Evolutionary conservation across 2,797 vertebrate species (phyloP).

Genomic region (Apogon talboti): DNA sequence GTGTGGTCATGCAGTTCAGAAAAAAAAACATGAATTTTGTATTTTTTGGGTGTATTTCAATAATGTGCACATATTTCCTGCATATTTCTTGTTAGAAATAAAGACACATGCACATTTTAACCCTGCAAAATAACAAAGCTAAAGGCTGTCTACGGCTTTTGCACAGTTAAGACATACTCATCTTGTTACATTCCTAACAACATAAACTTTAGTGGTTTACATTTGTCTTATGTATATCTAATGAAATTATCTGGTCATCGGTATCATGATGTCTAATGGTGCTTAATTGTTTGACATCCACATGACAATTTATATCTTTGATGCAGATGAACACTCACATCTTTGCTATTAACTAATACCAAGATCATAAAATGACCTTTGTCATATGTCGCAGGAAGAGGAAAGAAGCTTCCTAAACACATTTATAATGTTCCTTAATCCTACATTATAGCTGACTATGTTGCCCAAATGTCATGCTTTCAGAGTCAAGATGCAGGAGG

Average conservation of each 20-base stretch:
- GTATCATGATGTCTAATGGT: neutral
- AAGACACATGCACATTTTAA: too few species aligned
- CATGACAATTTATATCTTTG: neutral
- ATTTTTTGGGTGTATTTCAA: too few species aligned
- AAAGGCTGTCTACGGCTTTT: too few species aligned
- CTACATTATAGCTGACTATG: neutral
- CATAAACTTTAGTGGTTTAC: neutral
- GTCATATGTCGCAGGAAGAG: constrained; percentile 13
- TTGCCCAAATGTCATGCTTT: neutral
- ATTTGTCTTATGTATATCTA: neutral
- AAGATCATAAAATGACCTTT: neutral
- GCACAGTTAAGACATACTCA: neutral
- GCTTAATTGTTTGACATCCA: constrained; percentile 2
- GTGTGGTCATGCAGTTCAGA: too few species aligned
- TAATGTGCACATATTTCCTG: too few species aligned
- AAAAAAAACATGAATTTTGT: too few species aligned
- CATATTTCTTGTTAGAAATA: too few species aligned
- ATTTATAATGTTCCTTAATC: neutral
- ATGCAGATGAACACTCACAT: neutral
- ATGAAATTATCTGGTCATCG: too few species aligned
- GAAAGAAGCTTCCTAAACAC: neutral
- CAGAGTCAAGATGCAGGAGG: constrained; percentile 12
- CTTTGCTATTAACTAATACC: neutral
- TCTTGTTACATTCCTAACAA: neutral
- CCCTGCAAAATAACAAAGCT: neutral